Conservation (phyloP, 1,140 invertebrate species). For the Parasteatoda tepidariorum region DNA sequence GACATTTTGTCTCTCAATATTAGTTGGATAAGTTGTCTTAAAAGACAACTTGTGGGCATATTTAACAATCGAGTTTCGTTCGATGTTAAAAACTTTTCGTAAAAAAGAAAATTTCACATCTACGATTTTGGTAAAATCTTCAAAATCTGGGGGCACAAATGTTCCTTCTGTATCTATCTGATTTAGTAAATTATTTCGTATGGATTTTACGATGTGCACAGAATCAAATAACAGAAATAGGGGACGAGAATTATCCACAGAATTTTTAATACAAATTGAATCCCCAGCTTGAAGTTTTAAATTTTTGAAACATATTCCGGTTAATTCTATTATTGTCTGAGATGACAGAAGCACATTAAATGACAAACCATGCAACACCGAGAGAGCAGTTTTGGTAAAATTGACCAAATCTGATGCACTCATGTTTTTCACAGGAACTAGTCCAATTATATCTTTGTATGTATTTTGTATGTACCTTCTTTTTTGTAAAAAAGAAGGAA, state of each 20-base stretch:
- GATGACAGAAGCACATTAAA: neutral
- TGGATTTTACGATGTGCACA: neutral
- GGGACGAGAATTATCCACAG: neutral
- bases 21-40: neutral
- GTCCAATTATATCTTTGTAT: too few species aligned
- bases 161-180: neutral
- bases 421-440: too few species aligned
- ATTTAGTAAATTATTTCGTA: too few species aligned
- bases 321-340: neutral
- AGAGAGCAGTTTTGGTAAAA: too few species aligned
- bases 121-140: neutral
- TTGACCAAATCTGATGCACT: too few species aligned
- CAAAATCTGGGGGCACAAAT: neutral
- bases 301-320: neutral
- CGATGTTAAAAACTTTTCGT: neutral
- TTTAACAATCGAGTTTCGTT: neutral
- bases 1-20: neutral
- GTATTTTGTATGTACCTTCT: too few species aligned
- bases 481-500: too few species aligned
- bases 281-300: neutral
- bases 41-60: neutral
- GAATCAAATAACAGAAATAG: neutral
- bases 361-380: neutral
- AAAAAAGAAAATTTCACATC: neutral
- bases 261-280: neutral